A percentile compares a stretch with the other conserved stretches of the same genome.
These are phyloP conservation scores for Dinothrombium tinctorium DNA, from an alignment of 1,140 invertebrate genomes.

Conservation along the genomic window DNA sequence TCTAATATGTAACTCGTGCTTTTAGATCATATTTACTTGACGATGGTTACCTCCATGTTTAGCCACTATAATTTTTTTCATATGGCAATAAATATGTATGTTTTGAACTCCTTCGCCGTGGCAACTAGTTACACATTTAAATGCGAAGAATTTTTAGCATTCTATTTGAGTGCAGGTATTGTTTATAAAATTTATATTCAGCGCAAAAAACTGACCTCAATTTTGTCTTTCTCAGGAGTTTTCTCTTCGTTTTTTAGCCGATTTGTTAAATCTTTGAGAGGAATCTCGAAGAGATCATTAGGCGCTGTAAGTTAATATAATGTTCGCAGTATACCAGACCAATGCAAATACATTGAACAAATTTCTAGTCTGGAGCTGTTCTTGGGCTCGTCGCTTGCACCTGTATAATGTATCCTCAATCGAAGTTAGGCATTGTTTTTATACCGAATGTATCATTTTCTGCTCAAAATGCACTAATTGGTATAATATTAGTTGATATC, in stretches of 20 bases:
- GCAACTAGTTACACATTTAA: constrained; percentile 45
- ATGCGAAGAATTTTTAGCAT: constrained; percentile 68
- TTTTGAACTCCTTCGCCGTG: constrained; percentile 51
- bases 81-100: constrained; percentile 82
- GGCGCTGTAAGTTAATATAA: constrained; percentile 49
- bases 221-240: constrained; percentile 27
- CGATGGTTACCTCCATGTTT: constrained; percentile 77
- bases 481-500: constrained; percentile 52
- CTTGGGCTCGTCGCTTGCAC: constrained; percentile 65
- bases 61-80: constrained; percentile 72
- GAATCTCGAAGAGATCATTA: constrained; percentile 43
- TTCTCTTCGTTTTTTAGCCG: constrained; percentile 65
- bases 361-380: constrained; percentile 64
- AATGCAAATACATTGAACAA: not conserved
- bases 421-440: constrained; percentile 62
- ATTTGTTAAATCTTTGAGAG: constrained; percentile 41
- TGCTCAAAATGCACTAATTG: constrained; percentile 55
- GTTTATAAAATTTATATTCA: not conserved
- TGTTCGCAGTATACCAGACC: constrained; percentile 8
- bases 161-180: constrained; percentile 56
- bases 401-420: constrained; percentile 61
- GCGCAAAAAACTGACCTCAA: not conserved
- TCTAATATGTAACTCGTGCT: too few relatives aligned
- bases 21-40: constrained; percentile 21
- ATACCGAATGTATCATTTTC: constrained; percentile 65